A percentile compares a stretch with the other conserved stretches of the same genome.
These are phyloP conservation scores for Amiota mariae DNA, from an alignment of 2,888 invertebrate species.

Conservation along the genomic window DNA sequence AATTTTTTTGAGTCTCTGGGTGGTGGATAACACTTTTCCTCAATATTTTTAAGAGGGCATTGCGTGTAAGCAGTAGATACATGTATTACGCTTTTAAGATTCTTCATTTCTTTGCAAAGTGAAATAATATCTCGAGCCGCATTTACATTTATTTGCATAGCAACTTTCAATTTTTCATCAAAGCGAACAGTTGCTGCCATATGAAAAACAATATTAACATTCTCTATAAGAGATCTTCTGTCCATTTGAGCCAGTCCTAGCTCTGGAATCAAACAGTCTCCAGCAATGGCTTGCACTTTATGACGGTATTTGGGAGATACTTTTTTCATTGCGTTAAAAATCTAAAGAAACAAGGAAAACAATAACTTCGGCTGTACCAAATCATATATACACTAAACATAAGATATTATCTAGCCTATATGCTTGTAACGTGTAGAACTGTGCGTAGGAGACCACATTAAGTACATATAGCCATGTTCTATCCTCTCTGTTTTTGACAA, in stretches of 20 bases:
- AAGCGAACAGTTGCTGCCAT: slow-evolving; percentile 79
- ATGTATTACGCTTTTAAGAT: slow-evolving; percentile 75
- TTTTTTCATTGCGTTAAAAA: slow-evolving; percentile 75
- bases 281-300: slow-evolving; percentile 75
- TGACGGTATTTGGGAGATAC: slow-evolving; percentile 76
- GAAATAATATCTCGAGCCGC: slow-evolving; percentile 80
- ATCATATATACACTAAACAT: no score
- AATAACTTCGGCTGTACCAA: no score
- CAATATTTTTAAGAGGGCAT: slow-evolving; percentile 74
- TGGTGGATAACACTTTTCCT: slow-evolving; percentile 76
- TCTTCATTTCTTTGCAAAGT: slow-evolving; percentile 79
- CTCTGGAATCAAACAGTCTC: slow-evolving; percentile 76
- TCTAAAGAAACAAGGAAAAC: slow-evolving; percentile 57
- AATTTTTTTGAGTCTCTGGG: slow-evolving; percentile 75
- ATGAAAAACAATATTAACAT: slow-evolving; percentile 76
- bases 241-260: slow-evolving; percentile 75
- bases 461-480: no score
- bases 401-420: no score
- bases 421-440: no score
- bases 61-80: slow-evolving; percentile 78
- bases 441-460: no score
- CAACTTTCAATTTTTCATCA: slow-evolving; percentile 83
- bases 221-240: slow-evolving; percentile 72
- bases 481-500: no score
- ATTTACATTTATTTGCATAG: slow-evolving; percentile 83